Evolutionary conservation across 2,797 vertebrate species (phyloP).

Genomic region (Lepilemur septentrionalis): DNA sequence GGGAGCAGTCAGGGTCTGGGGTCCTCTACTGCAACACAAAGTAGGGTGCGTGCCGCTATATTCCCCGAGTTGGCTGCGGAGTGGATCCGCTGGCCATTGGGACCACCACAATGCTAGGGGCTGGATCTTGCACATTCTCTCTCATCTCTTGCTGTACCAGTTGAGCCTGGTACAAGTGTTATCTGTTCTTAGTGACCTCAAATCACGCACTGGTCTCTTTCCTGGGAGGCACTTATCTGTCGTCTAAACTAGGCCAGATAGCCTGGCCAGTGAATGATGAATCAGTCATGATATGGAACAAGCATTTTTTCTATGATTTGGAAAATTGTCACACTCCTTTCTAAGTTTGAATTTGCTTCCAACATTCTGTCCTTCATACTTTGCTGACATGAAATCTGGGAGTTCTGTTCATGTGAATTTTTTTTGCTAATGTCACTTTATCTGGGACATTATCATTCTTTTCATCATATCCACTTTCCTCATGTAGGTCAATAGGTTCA

Average conservation of each 20-base stretch:
- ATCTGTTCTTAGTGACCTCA: neutral
- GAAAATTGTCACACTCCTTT: neutral
- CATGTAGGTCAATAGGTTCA: neutral
- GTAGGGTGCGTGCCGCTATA: neutral
- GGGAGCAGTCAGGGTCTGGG: neutral
- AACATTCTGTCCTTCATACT: neutral
- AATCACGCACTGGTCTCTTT: neutral
- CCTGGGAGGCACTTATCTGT: neutral
- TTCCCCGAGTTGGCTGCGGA: fast-evolving
- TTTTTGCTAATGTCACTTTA: neutral
- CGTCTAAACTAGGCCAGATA: neutral
- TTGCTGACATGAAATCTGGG: neutral
- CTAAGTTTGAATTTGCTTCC: neutral
- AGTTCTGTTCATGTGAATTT: neutral
- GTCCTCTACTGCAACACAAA: neutral
- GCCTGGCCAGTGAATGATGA: neutral
- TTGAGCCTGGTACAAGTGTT: neutral
- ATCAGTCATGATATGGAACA: neutral
- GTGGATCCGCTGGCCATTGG: too few relatives aligned
- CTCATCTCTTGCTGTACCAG: neutral
- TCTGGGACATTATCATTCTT: neutral
- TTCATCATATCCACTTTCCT: neutral
- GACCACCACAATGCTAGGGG: too few relatives aligned
- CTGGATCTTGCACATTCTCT: neutral
- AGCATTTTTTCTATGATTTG: neutral